These are phyloP conservation scores for Heliconius ismenius DNA, from an alignment of 2,888 invertebrate genomes.

Conservation along the genomic window DNA sequence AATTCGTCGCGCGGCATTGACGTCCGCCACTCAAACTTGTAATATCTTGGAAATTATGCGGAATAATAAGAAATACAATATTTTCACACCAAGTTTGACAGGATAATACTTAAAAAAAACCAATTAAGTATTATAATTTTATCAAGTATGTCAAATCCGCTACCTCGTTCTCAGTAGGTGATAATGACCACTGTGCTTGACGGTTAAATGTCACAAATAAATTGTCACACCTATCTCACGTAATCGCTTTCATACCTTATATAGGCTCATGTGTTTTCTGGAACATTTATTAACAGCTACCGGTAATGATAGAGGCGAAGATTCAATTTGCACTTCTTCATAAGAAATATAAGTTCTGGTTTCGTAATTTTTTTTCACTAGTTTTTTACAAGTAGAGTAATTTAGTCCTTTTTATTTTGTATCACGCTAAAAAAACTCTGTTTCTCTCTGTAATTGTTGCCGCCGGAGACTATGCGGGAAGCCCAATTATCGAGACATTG, in stretches of 20 bases:
- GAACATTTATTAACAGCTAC: slow-evolving; percentile 27
- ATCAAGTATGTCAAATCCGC: not conserved
- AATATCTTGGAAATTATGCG: too few relatives aligned
- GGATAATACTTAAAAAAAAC: too few relatives aligned
- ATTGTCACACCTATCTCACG: slow-evolving; percentile 21
- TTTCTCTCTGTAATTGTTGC: too few relatives aligned
- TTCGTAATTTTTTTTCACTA: slow-evolving; percentile 1
- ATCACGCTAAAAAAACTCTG: too few relatives aligned
- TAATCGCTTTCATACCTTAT: slow-evolving; percentile 36
- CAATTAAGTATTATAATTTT: not conserved
- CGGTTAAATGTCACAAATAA: slow-evolving; percentile 21
- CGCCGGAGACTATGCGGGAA: too few relatives aligned
- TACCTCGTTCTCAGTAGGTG: not conserved
- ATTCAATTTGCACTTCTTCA: slow-evolving; percentile 40
- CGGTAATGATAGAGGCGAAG: slow-evolving; percentile 37
- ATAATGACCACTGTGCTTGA: not conserved
- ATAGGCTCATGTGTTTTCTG: slow-evolving; percentile 25
- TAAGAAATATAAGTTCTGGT: slow-evolving; percentile 9
- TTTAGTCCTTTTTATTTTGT: too few relatives aligned
- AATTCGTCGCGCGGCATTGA: too few relatives aligned
- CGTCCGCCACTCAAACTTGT: not conserved
- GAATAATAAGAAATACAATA: too few relatives aligned
- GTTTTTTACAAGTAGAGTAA: too few relatives aligned
- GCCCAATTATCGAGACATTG: too few relatives aligned
- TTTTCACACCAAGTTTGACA: too few relatives aligned